A percentile compares a stretch with the other conserved stretches of the same genome.
Conservation (phyloP, 2,888 invertebrate species). For the Leucozona laternaria region DNA sequence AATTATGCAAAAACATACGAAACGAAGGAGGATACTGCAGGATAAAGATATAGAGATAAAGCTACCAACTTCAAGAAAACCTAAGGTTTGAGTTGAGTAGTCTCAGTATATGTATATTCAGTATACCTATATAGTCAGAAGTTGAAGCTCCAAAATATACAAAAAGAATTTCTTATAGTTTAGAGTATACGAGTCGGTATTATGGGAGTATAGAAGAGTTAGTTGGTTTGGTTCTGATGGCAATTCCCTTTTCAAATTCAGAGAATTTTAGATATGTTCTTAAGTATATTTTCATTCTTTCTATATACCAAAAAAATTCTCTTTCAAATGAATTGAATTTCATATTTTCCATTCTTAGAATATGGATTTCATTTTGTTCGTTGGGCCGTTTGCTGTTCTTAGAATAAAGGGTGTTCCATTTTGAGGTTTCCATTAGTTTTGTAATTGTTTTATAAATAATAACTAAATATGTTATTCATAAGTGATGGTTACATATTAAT, state of each 20-base stretch:
- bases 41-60: not conserved
- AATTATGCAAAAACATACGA: conserved; percentile 63
- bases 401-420: not conserved
- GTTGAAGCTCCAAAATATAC: not conserved
- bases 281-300: conserved; percentile 64
- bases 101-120: no score
- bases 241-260: conserved; percentile 70
- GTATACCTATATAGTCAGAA: no score
- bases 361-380: conserved; percentile 21
- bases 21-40: conserved; percentile 2
- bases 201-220: conserved; percentile 6
- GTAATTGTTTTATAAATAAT: no score
- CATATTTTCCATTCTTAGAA: conserved; percentile 54
- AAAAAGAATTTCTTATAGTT: conserved; percentile 5
- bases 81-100: conserved; percentile 10
- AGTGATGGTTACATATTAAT: no score
- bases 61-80: not conserved
- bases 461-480: no score
- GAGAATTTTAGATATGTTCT: conserved; percentile 70
- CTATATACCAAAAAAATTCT: conserved; percentile 57
- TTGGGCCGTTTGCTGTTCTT: conserved; percentile 32
- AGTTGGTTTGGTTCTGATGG: conserved; percentile 47
- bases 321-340: conserved; percentile 74
- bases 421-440: conserved; percentile 8
- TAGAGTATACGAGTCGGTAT: not conserved